A percentile compares a stretch with the other conserved stretches of the same genome.
Evolutionary conservation across 2,888 invertebrate species (phyloP).

Genomic region (Leptinotarsa tumamoca): DNA sequence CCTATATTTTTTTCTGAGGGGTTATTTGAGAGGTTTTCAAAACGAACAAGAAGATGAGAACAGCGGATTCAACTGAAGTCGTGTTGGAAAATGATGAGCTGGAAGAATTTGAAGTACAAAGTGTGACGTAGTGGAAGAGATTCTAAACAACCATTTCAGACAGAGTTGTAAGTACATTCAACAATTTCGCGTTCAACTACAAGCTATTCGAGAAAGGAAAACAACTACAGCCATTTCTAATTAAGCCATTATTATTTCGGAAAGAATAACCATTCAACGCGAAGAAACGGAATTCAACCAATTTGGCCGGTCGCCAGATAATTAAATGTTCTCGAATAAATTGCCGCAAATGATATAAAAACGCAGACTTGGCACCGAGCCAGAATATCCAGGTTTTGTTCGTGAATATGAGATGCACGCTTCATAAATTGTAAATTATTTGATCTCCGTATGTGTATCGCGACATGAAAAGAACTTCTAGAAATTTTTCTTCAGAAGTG

Average conservation of each 20-base stretch:
- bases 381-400: slow-evolving; percentile 50
- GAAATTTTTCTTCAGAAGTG: slow-evolving; percentile 7
- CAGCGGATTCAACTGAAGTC: too few relatives aligned
- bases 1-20: too few relatives aligned
- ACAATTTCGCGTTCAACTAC: not conserved
- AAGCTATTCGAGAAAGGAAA: not conserved
- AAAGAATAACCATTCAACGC: slow-evolving; percentile 47
- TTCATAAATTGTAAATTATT: slow-evolving; percentile 42
- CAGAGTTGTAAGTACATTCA: not conserved
- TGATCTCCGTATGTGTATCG: slow-evolving; percentile 29
- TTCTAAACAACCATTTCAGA: not conserved
- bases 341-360: slow-evolving; percentile 60
- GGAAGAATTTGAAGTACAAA: too few relatives aligned
- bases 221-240: slow-evolving; percentile 11
- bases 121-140: too few relatives aligned
- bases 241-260: slow-evolving; percentile 12
- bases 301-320: slow-evolving; percentile 59
- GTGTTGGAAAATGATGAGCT: too few relatives aligned
- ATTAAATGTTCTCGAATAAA: slow-evolving; percentile 63
- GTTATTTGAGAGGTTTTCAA: too few relatives aligned
- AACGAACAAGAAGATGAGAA: too few relatives aligned
- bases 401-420: slow-evolving; percentile 37
- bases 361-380: slow-evolving; percentile 49
- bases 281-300: slow-evolving; percentile 56
- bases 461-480: slow-evolving; percentile 5